Evolutionary conservation across 1,140 invertebrate species (phyloP).

Genomic region (Drosophila ogumai): DNA sequence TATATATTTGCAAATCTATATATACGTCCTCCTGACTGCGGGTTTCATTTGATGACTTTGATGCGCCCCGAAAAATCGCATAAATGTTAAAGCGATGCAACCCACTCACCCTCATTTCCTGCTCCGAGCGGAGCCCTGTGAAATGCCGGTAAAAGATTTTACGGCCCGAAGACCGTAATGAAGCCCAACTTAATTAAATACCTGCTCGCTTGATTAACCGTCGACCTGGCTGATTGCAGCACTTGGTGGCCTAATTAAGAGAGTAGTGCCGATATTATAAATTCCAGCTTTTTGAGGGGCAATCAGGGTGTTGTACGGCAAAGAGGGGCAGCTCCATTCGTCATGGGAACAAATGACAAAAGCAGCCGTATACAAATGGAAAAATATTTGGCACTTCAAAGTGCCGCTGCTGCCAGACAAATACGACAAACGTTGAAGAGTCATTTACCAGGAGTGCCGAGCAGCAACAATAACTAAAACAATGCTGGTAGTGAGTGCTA

Average conservation of each 20-base stretch:
- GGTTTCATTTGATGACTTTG: conserved; percentile 62
- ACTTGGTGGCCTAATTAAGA: conserved; percentile 62
- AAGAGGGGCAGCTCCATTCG: conserved; percentile 19
- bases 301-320: not conserved
- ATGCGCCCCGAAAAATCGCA: conserved; percentile 55
- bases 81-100: conserved; percentile 64
- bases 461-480: conserved; percentile 29
- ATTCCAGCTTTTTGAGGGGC: conserved; percentile 35
- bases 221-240: conserved; percentile 38
- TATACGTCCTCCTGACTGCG: conserved; percentile 4
- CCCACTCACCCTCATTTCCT: conserved; percentile 3
- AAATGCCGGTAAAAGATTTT: conserved; percentile 32
- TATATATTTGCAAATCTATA: conserved; percentile 15
- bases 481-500: conserved; percentile 4
- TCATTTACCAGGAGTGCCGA: conserved; percentile 76
- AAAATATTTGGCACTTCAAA: conserved; percentile 82
- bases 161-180: conserved; percentile 29
- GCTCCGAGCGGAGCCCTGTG: not conserved
- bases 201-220: conserved; percentile 68
- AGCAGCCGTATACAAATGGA: conserved; percentile 69
- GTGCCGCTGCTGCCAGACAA: conserved; percentile 64
- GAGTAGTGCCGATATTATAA: conserved; percentile 55
- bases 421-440: conserved; percentile 82
- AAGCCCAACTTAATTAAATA: conserved; percentile 72
- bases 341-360: conserved; percentile 46